Percentiles rank a stretch among this genome's conserved stretches.
Evolutionary conservation across 2,113 vertebrate genomes (phyloP).

Genomic region (Colinus virginianus): DNA sequence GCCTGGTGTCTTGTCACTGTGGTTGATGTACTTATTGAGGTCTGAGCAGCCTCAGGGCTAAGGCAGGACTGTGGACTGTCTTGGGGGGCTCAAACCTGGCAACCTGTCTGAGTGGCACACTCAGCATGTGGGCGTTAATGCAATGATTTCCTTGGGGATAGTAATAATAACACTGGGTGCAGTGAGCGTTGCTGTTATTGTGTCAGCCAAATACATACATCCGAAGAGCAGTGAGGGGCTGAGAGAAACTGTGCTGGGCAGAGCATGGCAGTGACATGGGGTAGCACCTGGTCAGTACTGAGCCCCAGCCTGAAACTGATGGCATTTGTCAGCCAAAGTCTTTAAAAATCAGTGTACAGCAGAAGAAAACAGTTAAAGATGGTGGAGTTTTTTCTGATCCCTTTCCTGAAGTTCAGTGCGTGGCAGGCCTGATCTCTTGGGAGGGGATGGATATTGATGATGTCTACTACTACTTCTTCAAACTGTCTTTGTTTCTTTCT

Average conservation of each 20-base stretch:
- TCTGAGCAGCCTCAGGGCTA: neutral
- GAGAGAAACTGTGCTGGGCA: neutral
- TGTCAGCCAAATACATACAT: slow-evolving; percentile 34
- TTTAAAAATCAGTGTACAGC: neutral
- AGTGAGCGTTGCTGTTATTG: neutral
- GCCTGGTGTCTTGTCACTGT: neutral
- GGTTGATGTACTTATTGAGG: fast-evolving
- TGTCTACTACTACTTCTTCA: neutral
- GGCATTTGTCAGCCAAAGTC: slow-evolving; percentile 21
- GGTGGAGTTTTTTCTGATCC: neutral
- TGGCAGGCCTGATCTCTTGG: neutral
- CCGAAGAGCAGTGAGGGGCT: slow-evolving; percentile 14
- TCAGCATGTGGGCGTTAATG: neutral
- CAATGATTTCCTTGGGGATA: fast-evolving
- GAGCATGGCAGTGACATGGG: neutral
- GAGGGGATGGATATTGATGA: neutral
- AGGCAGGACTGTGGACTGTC: neutral
- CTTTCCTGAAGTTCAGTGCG: neutral
- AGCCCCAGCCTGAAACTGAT: slow-evolving; percentile 5
- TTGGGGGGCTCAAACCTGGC: fast-evolving
- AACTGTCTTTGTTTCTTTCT: neutral
- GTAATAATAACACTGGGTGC: neutral
- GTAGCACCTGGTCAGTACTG: slow-evolving; percentile 27
- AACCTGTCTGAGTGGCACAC: fast-evolving
- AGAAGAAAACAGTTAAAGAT: neutral